These are phyloP conservation scores for Ceratina calcarata DNA, from an alignment of 1,140 invertebrate genomes.

Conservation along the genomic window DNA sequence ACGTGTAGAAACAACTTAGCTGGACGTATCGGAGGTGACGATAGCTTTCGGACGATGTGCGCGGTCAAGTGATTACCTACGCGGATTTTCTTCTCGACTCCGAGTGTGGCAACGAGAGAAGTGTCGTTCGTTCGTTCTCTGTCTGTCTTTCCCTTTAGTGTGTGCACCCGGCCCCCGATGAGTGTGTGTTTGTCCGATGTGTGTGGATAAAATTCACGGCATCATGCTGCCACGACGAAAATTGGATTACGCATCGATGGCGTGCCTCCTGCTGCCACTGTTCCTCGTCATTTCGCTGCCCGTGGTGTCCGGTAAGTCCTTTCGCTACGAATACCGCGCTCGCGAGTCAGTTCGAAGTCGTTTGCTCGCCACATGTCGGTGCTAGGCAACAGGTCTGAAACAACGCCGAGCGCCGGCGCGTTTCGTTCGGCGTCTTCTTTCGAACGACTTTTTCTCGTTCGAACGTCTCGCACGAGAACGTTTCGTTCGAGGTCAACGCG, in stretches of 20 bases:
- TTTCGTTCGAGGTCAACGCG: conserved; percentile 14
- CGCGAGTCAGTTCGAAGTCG: conserved; percentile 35
- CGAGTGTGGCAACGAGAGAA: neutral
- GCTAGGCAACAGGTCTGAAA: conserved; percentile 74
- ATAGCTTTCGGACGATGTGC: conserved; percentile 61
- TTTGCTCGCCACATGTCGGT: conserved; percentile 52
- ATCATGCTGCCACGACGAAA: conserved; percentile 73
- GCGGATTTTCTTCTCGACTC: conserved; percentile 33
- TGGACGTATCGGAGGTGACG: conserved; percentile 51
- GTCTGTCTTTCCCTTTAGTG: conserved; percentile 59
- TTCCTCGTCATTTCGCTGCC: conserved; percentile 60
- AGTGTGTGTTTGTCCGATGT: conserved; percentile 72
- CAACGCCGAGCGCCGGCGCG: conserved; percentile 74
- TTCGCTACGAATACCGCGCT: neutral
- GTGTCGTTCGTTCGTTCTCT: conserved; percentile 54
- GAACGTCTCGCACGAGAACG: neutral
- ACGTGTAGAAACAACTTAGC: conserved; percentile 60
- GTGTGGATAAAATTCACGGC: conserved; percentile 71
- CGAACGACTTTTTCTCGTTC: conserved; percentile 10
- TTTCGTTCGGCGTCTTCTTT: conserved; percentile 22
- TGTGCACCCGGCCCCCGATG: conserved; percentile 70
- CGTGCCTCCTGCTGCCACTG: conserved; percentile 53
- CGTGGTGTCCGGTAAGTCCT: conserved; percentile 69
- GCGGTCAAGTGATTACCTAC: conserved; percentile 72
- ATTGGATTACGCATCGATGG: conserved; percentile 75